phyloP scores from a whole-genome alignment of 2,113 vertebrate genomes.

The Callospermophilus lateralis region DNA sequence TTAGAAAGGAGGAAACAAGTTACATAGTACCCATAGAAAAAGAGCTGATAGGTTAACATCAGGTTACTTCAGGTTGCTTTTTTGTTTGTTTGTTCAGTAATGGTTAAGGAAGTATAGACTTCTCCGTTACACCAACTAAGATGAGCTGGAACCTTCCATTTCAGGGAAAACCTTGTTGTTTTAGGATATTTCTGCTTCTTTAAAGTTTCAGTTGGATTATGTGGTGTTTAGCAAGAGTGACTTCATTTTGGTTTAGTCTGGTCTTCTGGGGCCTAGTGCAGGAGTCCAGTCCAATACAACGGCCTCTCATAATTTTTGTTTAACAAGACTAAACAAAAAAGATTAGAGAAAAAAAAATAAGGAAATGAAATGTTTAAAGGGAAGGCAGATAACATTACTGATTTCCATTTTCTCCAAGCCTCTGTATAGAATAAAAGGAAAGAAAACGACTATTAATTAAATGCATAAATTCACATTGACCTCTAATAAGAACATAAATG shows the following conservation, averaged over 20 bases:
- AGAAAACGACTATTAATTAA: constrained; percentile 33
- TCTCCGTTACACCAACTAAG: background rate
- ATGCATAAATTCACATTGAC: constrained; percentile 23
- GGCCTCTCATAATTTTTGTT: background rate
- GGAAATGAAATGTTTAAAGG: background rate
- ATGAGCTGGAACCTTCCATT: background rate
- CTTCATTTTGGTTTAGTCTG: background rate
- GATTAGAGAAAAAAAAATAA: background rate
- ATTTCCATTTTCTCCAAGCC: constrained; percentile 36
- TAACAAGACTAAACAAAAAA: constrained; percentile 24
- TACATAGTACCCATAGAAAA: background rate
- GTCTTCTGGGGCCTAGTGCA: too few species aligned
- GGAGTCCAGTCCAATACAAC: background rate
- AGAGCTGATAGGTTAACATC: background rate
- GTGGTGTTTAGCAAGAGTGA: background rate
- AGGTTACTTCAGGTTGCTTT: too few species aligned
- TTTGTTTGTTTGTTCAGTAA: background rate
- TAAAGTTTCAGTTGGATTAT: background rate
- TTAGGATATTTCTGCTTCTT: background rate
- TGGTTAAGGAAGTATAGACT: background rate
- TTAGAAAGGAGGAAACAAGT: background rate
- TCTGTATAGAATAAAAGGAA: background rate
- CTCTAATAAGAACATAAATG: background rate
- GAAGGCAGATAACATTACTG: background rate
- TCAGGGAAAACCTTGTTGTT: background rate